Percentiles rank a stretch among this genome's conserved stretches.
Evolutionary conservation across 2,888 invertebrate genomes (phyloP).

Genomic region (Drosophila subsilvestris): DNA sequence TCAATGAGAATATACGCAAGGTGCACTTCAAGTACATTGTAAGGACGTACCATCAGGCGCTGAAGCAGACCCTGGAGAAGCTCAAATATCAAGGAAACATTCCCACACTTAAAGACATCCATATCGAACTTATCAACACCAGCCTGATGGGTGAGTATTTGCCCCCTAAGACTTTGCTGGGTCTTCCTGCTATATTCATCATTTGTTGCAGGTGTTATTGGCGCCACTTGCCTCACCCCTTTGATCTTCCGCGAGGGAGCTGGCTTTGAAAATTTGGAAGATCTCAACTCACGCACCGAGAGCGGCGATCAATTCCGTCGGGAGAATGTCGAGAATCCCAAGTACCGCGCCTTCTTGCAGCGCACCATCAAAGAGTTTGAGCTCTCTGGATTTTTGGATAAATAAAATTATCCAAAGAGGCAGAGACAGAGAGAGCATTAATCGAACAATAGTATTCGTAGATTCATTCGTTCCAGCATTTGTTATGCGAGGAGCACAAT

Average conservation of each 20-base stretch:
- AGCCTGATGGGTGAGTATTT: constrained; percentile 80
- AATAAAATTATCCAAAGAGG: not conserved
- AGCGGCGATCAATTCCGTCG: constrained; percentile 79
- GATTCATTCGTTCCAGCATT: not conserved
- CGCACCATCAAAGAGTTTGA: constrained; percentile 83
- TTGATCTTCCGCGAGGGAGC: constrained; percentile 81
- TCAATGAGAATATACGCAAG: constrained; percentile 83
- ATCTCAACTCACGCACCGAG: constrained; percentile 77
- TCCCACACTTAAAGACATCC: constrained; percentile 82
- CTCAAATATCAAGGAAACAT: constrained; percentile 78
- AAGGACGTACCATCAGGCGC: constrained; percentile 79
- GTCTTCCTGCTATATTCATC: not conserved
- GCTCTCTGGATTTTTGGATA: constrained; percentile 82
- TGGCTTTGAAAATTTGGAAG: constrained; percentile 77
- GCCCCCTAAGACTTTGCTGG: fast-evolving
- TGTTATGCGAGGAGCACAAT: not conserved
- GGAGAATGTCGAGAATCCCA: constrained; percentile 82
- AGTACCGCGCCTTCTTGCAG: constrained; percentile 81
- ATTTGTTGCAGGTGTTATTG: constrained; percentile 78
- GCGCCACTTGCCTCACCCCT: constrained; percentile 82
- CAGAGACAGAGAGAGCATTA: not conserved
- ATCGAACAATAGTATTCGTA: constrained; percentile 18
- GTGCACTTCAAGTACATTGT: constrained; percentile 82
- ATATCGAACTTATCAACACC: constrained; percentile 81
- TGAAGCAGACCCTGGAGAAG: constrained; percentile 79